These are phyloP conservation scores for Corythornis leucogaster DNA, from an alignment of 2,797 vertebrate genomes.

Conservation along the genomic window DNA sequence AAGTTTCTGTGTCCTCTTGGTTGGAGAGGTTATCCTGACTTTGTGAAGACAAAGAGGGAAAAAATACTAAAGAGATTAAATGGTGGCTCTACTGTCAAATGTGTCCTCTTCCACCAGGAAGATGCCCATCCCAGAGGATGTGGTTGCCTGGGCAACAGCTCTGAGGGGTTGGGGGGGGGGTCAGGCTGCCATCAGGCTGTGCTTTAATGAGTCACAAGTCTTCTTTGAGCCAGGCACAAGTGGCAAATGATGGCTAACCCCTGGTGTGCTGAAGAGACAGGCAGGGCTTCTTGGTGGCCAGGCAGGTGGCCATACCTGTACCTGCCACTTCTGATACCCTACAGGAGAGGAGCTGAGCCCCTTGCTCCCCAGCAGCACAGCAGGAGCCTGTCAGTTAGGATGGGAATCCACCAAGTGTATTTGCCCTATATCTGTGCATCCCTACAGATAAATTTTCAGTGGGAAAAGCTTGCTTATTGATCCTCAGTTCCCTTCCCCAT, in stretches of 20 bases:
- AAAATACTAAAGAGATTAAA: not conserved
- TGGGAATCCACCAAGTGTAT: accelerated
- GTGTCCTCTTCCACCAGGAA: not conserved
- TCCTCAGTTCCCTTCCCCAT: not conserved
- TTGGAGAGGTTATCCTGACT: not conserved
- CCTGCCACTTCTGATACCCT: not conserved
- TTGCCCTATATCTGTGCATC: not conserved
- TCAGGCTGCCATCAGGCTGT: not conserved
- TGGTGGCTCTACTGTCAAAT: not conserved
- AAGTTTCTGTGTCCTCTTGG: not conserved
- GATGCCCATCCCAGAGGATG: not conserved
- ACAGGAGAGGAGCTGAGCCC: not conserved
- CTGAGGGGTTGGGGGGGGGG: not conserved
- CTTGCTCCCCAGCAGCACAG: accelerated
- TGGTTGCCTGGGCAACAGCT: not conserved
- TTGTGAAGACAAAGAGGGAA: not conserved
- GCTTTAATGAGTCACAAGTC: not conserved
- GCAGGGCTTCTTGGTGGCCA: not conserved
- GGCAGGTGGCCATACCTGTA: not conserved
- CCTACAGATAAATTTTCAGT: not conserved
- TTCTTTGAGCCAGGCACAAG: not conserved
- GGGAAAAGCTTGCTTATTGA: not conserved
- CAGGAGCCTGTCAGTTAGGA: not conserved
- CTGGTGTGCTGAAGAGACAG: not conserved
- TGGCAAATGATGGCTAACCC: not conserved